phyloP scores from a whole-genome alignment of 2,797 vertebrate species.

The Pygocentrus nattereri region DNA sequence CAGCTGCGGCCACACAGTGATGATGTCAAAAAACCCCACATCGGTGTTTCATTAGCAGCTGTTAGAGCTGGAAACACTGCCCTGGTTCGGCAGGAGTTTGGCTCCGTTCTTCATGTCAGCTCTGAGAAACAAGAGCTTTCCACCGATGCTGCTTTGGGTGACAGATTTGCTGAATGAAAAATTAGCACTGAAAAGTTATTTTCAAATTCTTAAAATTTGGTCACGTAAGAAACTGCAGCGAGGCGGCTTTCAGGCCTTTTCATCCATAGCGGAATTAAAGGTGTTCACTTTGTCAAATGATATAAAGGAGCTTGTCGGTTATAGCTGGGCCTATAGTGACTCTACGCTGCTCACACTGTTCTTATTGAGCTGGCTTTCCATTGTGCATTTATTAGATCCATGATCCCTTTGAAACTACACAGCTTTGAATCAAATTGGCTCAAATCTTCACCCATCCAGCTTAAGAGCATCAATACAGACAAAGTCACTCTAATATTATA shows the following conservation, averaged over 20 bases:
- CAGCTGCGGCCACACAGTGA: constrained; percentile 47
- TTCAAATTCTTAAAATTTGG: no score
- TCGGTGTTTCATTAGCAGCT: constrained; percentile 73
- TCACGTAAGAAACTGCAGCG: not conserved
- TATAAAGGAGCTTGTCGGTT: not conserved
- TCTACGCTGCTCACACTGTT: no score
- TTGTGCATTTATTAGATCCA: not conserved
- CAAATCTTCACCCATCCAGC: not conserved
- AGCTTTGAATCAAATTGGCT: not conserved
- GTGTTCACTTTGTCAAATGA: not conserved
- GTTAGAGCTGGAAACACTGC: constrained; percentile 62
- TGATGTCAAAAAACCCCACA: constrained; percentile 62
- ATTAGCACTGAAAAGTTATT: not conserved
- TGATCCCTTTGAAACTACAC: not conserved
- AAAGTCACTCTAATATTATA: no score
- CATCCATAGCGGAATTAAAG: constrained; percentile 6
- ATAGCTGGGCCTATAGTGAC: not conserved
- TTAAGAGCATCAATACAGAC: no score
- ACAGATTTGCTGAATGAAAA: constrained; percentile 51
- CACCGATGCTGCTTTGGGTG: constrained; percentile 1
- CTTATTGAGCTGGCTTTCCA: not conserved
- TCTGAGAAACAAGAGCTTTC: constrained; percentile 53
- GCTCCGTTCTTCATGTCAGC: constrained; percentile 58
- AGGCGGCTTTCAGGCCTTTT: not conserved
- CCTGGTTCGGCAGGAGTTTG: constrained; percentile 58